phyloP scores from a whole-genome alignment of 64 coral and sea anemone genomes.

The Porites lutea region DNA sequence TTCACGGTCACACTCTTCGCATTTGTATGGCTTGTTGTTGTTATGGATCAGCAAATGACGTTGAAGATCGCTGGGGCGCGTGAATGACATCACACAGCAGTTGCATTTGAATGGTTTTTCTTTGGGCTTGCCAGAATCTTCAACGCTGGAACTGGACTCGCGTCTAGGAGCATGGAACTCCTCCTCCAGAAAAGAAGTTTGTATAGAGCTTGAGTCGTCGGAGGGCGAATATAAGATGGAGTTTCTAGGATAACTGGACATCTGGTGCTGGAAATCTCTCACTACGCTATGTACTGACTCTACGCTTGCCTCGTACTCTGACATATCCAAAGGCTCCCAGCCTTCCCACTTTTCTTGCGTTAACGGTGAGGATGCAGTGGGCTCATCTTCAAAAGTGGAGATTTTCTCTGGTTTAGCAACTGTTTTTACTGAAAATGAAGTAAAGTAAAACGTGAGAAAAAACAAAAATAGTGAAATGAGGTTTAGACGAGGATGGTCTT shows the following conservation, averaged over 20 bases:
- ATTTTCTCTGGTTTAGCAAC: neutral
- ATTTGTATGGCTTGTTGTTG: slow-evolving; percentile 96
- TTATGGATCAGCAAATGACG: slow-evolving; percentile 86
- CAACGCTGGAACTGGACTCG: neutral
- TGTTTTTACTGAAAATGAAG: slow-evolving; percentile 1
- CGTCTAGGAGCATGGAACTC: neutral
- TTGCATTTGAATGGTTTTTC: slow-evolving; percentile 87
- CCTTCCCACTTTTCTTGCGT: neutral
- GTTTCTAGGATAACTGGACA: slow-evolving; percentile 5
- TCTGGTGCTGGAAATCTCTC: slow-evolving; percentile 49
- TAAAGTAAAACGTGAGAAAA: neutral
- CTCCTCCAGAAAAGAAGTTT: neutral
- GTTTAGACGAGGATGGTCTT: no score
- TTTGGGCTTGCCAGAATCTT: neutral
- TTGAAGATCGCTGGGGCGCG: slow-evolving; percentile 88
- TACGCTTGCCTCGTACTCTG: slow-evolving; percentile 51
- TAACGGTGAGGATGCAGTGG: neutral
- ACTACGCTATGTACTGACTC: slow-evolving; percentile 51
- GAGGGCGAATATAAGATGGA: neutral
- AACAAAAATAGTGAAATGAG: no score
- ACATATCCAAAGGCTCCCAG: slow-evolving; percentile 63
- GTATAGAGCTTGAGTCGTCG: neutral
- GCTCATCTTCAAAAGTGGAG: neutral
- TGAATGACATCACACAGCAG: slow-evolving; percentile 90
- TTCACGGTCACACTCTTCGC: slow-evolving; percentile 92